phyloP scores from a whole-genome alignment of 2,797 vertebrate species.

The Micropoecilia bifurca region DNA sequence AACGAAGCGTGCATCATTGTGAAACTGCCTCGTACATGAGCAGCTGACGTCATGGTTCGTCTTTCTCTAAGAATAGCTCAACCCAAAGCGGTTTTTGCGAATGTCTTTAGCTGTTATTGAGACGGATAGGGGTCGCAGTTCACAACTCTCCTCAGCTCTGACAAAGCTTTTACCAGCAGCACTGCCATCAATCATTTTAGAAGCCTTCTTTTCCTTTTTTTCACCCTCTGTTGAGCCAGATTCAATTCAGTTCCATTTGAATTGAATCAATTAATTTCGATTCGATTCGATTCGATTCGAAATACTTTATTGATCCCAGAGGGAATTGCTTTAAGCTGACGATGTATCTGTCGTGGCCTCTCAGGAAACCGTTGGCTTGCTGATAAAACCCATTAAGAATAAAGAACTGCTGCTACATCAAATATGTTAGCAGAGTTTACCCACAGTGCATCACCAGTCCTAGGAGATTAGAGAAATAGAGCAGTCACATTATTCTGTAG shows the following conservation, averaged over 20 bases:
- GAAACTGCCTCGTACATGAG: constrained; percentile 20
- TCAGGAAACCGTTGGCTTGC: not conserved
- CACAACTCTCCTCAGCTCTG: constrained; percentile 17
- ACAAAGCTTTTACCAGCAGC: constrained; percentile 31
- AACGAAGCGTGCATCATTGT: constrained; percentile 14
- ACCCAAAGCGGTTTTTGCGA: constrained; percentile 32
- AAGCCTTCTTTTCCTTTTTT: constrained; percentile 14
- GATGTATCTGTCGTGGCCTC: not conserved
- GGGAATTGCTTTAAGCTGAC: not conserved
- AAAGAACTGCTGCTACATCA: constrained; percentile 50
- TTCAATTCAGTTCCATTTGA: not conserved
- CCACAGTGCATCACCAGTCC: constrained; percentile 43
- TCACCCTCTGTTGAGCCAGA: not conserved
- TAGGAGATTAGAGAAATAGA: constrained; percentile 30
- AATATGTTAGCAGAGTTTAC: constrained; percentile 41
- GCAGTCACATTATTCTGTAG: constrained; percentile 42
- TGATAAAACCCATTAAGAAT: constrained; percentile 26
- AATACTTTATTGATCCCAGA: not conserved
- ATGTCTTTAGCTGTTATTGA: constrained; percentile 48
- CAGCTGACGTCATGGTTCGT: constrained; percentile 28
- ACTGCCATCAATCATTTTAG: not conserved
- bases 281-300: not conserved
- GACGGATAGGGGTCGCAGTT: constrained; percentile 24
- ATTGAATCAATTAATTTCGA: no score
- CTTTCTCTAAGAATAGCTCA: constrained; percentile 59